Base-by-base conservation (phyloP, 2,113 vertebrate genomes). In the Sterrhoptilus dennistouni region DNA sequence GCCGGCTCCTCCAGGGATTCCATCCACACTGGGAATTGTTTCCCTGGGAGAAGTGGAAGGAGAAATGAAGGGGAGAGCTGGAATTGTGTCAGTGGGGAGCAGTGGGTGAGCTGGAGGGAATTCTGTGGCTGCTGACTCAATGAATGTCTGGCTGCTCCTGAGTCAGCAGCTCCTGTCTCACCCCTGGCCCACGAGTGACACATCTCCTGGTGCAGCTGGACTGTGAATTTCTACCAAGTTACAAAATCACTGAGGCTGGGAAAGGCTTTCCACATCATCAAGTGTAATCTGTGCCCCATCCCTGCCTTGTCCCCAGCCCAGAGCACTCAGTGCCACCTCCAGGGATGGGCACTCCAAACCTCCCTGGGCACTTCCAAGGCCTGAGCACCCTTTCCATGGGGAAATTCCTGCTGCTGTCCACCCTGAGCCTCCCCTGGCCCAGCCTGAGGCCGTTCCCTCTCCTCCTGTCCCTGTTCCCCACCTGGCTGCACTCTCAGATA, bases 251-350 rank as follows among this genome's bases (percentile, higher is more conserved):
- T 54, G 49, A 19, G 29, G 6, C 8, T 69, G 40, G 29, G 13
- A 54, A 76, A 69, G 47, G 6, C 12, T 29, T 74, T 12, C 29
- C 61, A 1, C 14, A 35, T 27, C 47, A 35, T 6, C 12, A 1
- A 8, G 9, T 25, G 28, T 2, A 0, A 10, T 0, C 29, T 82
- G 38, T 60, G 38, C 23, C 22, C 2, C 1, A 33, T 72, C 9
- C 33, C 42, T 35, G 42, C 35, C 47, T 1, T 16, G 15, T 69
- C 49, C 42, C 49, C 49, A 69, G 36, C 65, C 64, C 65, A 36
- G 76, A 50, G 66, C 50, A 0, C 66, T 8, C 0, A 72, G 44
- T 72, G 66, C 14, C 59, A 72, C 27, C 63, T 69, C n/a, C 68
- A 65, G 60, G 31, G 36, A 52, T 38, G 68, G 28, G 19, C 0